phyloP scores from a whole-genome alignment of 2,113 vertebrate species.

The Genyomyrus donnyi region DNA sequence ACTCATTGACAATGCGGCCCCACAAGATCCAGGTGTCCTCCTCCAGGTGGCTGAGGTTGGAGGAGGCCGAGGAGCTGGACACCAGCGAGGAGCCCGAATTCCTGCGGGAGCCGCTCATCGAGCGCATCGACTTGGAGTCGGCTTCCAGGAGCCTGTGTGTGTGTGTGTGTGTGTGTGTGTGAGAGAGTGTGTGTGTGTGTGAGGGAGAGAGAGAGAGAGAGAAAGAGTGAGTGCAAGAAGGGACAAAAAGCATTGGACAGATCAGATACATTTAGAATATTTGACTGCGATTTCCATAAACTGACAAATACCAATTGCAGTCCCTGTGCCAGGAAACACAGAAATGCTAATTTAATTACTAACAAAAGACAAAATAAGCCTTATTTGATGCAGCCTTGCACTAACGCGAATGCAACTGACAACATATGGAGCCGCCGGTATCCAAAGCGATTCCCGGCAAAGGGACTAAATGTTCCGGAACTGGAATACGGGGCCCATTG shows the following conservation, averaged over 20 bases:
- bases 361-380: not conserved
- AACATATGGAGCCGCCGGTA: not conserved
- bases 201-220: not conserved
- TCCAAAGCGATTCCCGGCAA: not conserved
- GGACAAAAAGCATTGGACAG: not conserved
- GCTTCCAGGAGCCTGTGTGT: conserved; percentile 79
- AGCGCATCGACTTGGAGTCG: conserved; percentile 90
- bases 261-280: not conserved
- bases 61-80: conserved; percentile 89
- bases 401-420: not conserved
- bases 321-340: not conserved
- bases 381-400: not conserved
- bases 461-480: not conserved
- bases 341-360: not conserved
- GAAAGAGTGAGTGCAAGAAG: not conserved
- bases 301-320: not conserved
- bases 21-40: conserved; percentile 97
- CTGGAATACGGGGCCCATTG: not conserved
- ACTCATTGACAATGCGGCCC: conserved; percentile 94
- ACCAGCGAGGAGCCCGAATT: conserved; percentile 88
- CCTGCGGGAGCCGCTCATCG: conserved; percentile 83
- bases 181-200: not conserved
- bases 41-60: conserved; percentile 88
- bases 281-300: not conserved
- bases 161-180: not conserved